phyloP scores from a whole-genome alignment of 2,797 vertebrate genomes.

The Danio jaintianensis region DNA sequence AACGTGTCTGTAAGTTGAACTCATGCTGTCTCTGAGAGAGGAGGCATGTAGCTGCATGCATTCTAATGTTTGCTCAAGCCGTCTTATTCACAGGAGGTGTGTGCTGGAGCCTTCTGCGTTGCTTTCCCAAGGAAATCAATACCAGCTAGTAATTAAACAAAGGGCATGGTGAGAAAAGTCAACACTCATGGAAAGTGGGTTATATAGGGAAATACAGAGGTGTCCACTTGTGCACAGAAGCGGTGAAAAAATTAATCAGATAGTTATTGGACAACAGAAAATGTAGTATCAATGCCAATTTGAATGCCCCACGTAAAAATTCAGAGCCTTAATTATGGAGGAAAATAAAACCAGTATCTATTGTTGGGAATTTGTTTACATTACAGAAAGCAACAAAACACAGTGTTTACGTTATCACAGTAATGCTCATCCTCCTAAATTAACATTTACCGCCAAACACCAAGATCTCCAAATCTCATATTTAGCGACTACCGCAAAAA shows the following conservation, averaged over 20 bases:
- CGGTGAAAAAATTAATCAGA: conserved; percentile 12
- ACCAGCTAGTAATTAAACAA: conserved; percentile 86
- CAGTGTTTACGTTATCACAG: neutral
- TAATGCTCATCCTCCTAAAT: neutral
- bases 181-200: conserved; percentile 80
- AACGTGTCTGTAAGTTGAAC: conserved; percentile 71
- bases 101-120: conserved; percentile 75
- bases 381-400: neutral
- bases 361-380: neutral
- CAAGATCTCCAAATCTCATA: conserved; percentile 22
- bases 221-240: conserved; percentile 72
- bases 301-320: neutral
- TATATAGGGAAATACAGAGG: conserved; percentile 80
- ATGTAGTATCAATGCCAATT: neutral
- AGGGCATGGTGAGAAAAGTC: conserved; percentile 75
- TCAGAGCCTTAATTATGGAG: neutral
- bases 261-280: neutral
- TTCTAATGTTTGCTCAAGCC: conserved; percentile 80
- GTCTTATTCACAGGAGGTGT: conserved; percentile 76
- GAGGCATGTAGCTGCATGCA: conserved; percentile 69
- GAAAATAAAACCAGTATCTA: neutral
- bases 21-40: conserved; percentile 70
- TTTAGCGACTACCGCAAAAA: conserved; percentile 44
- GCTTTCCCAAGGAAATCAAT: conserved; percentile 89
- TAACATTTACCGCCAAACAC: conserved; percentile 7